These are phyloP conservation scores for Avahi laniger DNA, from an alignment of 2,797 vertebrate species.

Conservation along the genomic window DNA sequence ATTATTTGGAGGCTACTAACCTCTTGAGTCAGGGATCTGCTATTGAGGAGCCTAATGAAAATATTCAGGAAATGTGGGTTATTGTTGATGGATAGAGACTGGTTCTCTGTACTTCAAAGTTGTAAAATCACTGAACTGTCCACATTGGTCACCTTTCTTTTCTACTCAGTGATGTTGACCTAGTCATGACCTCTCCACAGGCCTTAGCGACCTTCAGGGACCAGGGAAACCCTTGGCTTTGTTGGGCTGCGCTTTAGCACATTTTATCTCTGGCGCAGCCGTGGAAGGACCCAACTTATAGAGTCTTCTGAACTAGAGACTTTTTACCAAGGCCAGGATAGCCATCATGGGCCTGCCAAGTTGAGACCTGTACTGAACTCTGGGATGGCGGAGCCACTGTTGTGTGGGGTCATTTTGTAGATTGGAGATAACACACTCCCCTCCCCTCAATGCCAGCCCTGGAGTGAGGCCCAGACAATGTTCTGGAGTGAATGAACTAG, in stretches of 20 bases:
- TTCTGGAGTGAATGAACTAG: neutral
- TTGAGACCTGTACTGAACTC: neutral
- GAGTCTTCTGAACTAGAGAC: neutral
- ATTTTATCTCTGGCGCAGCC: neutral
- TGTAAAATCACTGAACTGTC: neutral
- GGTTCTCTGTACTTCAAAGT: neutral
- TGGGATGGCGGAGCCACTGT: neutral
- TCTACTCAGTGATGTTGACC: neutral
- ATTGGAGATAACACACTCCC: neutral
- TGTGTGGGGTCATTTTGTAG: neutral
- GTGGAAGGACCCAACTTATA: neutral
- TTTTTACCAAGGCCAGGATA: neutral
- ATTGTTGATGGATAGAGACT: neutral
- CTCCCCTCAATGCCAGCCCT: neutral
- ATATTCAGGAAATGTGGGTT: constrained; percentile 42
- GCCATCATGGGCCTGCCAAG: neutral
- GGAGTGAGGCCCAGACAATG: neutral
- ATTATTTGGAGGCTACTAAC: constrained; percentile 13
- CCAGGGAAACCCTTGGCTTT: neutral
- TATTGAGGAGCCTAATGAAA: constrained; percentile 8
- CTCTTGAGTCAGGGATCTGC: constrained; percentile 21
- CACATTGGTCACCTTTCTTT: neutral
- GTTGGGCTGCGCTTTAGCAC: neutral
- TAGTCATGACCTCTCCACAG: neutral
- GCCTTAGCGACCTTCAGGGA: neutral